Conservation (phyloP, 2,797 vertebrate genomes). For the Yasuhikotakia modesta region DNA sequence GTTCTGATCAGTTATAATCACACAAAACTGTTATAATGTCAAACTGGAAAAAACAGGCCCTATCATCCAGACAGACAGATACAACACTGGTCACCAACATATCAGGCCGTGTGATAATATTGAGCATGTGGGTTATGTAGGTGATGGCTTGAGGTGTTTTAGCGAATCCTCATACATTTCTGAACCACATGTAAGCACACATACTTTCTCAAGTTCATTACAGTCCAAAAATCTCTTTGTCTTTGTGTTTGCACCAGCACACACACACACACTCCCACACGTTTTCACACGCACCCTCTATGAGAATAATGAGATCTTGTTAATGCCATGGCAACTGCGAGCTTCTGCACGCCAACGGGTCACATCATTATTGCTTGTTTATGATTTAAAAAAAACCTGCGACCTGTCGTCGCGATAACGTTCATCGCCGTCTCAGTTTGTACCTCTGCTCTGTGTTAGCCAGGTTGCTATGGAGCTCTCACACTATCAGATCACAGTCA, state of each 20-base stretch:
- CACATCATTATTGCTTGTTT: slow-evolving; percentile 67
- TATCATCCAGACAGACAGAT: neutral
- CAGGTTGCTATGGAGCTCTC: slow-evolving; percentile 46
- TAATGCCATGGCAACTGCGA: slow-evolving; percentile 74
- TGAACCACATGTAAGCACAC: slow-evolving; percentile 30
- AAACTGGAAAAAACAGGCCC: neutral
- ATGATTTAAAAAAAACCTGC: slow-evolving; percentile 50
- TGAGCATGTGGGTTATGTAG: slow-evolving; percentile 40
- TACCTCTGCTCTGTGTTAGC: slow-evolving; percentile 22
- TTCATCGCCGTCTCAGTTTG: slow-evolving; percentile 44
- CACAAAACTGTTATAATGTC: neutral
- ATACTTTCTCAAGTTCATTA: slow-evolving; percentile 40
- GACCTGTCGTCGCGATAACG: slow-evolving; percentile 43
- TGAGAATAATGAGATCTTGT: slow-evolving; percentile 74
- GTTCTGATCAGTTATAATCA: neutral
- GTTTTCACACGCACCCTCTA: slow-evolving; percentile 69
- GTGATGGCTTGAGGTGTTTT: slow-evolving; percentile 49
- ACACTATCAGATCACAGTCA: slow-evolving; percentile 48
- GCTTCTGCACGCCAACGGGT: slow-evolving; percentile 71
- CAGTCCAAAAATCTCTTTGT: slow-evolving; percentile 49
- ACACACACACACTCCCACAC: slow-evolving; percentile 71
- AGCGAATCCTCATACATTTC: slow-evolving; percentile 42
- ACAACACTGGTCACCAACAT: neutral
- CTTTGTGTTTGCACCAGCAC: slow-evolving; percentile 52
- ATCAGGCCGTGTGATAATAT: slow-evolving; percentile 50